Percentiles rank a stretch among this genome's conserved stretches.
Conservation (phyloP, 92 coral and sea anemone species). For the Zoanthus gigantus region DNA sequence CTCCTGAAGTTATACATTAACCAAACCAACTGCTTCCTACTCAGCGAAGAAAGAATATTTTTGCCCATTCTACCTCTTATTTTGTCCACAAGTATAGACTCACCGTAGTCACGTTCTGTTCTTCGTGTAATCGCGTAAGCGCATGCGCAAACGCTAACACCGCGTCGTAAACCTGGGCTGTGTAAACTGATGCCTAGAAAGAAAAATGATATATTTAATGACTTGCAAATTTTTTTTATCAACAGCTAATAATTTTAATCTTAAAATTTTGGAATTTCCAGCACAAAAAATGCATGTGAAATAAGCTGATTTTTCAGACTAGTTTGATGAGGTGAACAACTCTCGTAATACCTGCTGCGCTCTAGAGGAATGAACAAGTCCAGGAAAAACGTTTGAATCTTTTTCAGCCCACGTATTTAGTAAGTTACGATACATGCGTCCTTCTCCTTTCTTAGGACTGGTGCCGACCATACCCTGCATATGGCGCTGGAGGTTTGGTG, state of each 20-base stretch:
- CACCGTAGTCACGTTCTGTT: constrained; percentile 85
- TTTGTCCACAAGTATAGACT: neutral
- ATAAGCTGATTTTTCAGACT: no score
- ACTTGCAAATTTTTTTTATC: no score
- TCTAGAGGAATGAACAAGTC: constrained; percentile 90
- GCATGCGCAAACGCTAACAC: constrained; percentile 96
- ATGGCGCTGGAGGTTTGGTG: constrained; percentile 93
- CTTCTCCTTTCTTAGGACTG: constrained; percentile 92
- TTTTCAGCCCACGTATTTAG: constrained; percentile 91
- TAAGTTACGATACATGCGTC: constrained; percentile 78
- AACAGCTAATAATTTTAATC: neutral
- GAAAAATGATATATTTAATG: neutral
- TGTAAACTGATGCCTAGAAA: constrained; percentile 86
- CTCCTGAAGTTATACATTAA: no score
- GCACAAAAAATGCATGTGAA: no score
- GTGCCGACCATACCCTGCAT: constrained; percentile 99
- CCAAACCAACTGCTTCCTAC: no score
- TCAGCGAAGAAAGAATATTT: no score
- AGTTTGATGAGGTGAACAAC: no score
- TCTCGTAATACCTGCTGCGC: constrained; percentile 72
- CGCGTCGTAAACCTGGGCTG: constrained; percentile 96
- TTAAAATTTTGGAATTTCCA: no score
- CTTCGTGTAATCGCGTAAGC: constrained; percentile 88
- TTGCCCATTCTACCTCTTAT: no score
- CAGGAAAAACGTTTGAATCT: constrained; percentile 87